phyloP scores from a whole-genome alignment of 2,888 invertebrate species.

The Ectobius pallidus region DNA sequence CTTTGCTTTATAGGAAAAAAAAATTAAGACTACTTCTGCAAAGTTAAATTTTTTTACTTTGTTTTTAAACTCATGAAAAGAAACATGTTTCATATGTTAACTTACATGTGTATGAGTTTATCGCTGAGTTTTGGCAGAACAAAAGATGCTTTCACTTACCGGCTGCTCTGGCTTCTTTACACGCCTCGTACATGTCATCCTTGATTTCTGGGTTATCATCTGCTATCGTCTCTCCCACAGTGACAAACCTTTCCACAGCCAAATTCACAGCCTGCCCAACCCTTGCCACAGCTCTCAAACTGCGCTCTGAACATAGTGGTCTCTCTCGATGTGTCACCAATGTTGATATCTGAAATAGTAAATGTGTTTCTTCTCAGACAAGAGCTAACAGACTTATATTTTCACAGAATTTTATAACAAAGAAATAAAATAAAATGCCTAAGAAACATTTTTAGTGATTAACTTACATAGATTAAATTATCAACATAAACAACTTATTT shows the following conservation, averaged over 20 bases:
- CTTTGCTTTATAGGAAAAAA: too few species aligned
- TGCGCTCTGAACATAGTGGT: constrained; percentile 62
- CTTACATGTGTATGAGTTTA: too few species aligned
- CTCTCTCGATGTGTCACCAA: constrained; percentile 82
- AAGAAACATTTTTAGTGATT: too few species aligned
- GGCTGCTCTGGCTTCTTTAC: constrained; percentile 94
- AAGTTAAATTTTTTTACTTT: too few species aligned
- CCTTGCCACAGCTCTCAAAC: constrained; percentile 76
- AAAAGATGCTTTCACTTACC: too few species aligned
- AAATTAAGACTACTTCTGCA: too few species aligned
- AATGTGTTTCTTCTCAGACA: not conserved
- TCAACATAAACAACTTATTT: too few species aligned
- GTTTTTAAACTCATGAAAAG: too few species aligned
- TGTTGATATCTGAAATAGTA: constrained; percentile 79
- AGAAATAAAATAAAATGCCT: not conserved
- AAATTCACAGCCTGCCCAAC: constrained; percentile 96
- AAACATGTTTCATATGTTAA: too few species aligned
- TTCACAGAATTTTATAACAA: not conserved
- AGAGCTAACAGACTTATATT: not conserved
- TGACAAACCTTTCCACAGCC: constrained; percentile 97
- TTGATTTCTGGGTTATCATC: constrained; percentile 97
- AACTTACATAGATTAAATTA: too few species aligned
- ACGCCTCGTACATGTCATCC: constrained; percentile 97
- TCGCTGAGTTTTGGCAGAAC: too few species aligned
- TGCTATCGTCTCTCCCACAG: constrained; percentile 97